Evolutionary conservation across 64 coral and sea anemone genomes (phyloP).

Genomic region (Stichodactyla mertensii): DNA sequence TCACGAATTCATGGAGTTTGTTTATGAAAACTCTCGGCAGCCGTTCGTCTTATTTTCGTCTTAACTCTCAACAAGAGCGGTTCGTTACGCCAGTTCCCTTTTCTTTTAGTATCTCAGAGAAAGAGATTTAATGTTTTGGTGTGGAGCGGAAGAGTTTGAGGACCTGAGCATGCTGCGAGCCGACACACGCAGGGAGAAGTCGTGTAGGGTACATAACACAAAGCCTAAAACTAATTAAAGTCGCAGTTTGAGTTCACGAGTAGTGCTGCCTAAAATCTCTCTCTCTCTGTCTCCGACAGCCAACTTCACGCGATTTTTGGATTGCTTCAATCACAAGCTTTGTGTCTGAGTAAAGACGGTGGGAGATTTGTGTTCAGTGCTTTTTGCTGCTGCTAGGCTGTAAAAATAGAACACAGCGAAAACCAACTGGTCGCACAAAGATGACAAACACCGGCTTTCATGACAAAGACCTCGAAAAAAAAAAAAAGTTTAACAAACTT

Average conservation of each 20-base stretch:
- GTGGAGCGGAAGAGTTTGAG: slow-evolving; percentile 23
- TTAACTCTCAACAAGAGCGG: not conserved
- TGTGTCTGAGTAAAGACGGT: not conserved
- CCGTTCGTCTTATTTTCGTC: not conserved
- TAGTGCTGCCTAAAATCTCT: not conserved
- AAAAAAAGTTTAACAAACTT: slow-evolving; percentile 8
- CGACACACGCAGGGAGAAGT: slow-evolving; percentile 10
- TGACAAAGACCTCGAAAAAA: not conserved
- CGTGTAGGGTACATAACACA: slow-evolving; percentile 35
- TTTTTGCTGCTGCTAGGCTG: not conserved
- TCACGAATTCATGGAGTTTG: not conserved
- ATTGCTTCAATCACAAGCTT: not conserved
- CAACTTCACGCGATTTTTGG: not conserved
- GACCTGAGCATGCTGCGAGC: slow-evolving; percentile 35
- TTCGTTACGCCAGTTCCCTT: not conserved
- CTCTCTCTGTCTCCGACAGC: not conserved
- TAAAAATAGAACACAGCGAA: not conserved
- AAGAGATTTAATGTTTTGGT: slow-evolving; percentile 18
- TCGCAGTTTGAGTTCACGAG: slow-evolving; percentile 32
- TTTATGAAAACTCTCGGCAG: not conserved
- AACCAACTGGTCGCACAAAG: not conserved
- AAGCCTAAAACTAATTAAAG: slow-evolving; percentile 61
- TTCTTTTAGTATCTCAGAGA: not conserved
- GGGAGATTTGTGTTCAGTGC: not conserved
- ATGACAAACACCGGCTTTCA: not conserved